A percentile compares a stretch with the other conserved stretches of the same genome.
phyloP scores from a whole-genome alignment of 2,113 vertebrate genomes.

The Eudorcas thomsonii region DNA sequence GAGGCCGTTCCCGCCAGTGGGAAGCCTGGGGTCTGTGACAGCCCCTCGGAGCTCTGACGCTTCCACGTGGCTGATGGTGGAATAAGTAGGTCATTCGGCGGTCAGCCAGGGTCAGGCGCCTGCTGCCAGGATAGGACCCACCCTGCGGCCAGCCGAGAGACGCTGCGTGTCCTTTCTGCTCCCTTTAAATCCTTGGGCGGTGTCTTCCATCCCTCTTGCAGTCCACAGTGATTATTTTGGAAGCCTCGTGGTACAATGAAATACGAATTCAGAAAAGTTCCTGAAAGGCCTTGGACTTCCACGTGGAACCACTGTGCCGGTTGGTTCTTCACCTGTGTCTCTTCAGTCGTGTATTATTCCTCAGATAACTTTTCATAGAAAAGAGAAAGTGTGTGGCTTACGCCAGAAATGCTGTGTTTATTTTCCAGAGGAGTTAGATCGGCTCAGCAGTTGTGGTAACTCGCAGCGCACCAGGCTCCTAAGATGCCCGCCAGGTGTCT shows the following conservation, averaged over 20 bases:
- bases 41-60: too few species aligned
- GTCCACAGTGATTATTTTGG: neutral
- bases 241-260: neutral
- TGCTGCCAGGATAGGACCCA: fast-evolving
- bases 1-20: neutral
- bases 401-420: neutral
- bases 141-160: neutral
- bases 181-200: neutral
- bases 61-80: neutral
- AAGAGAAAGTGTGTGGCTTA: neutral
- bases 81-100: fast-evolving
- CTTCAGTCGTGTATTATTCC: neutral
- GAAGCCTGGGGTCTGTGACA: fast-evolving
- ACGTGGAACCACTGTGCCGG: fast-evolving
- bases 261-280: neutral
- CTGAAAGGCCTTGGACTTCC: neutral
- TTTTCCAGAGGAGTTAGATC: neutral
- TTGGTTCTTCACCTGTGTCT: neutral
- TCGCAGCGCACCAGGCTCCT: neutral
- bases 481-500: too few species aligned
- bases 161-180: fast-evolving
- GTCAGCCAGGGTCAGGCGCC: neutral
- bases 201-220: neutral
- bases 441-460: neutral
- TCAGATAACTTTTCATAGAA: neutral